Conservation (phyloP, 2,888 invertebrate genomes). For the Anaspis maculata region DNA sequence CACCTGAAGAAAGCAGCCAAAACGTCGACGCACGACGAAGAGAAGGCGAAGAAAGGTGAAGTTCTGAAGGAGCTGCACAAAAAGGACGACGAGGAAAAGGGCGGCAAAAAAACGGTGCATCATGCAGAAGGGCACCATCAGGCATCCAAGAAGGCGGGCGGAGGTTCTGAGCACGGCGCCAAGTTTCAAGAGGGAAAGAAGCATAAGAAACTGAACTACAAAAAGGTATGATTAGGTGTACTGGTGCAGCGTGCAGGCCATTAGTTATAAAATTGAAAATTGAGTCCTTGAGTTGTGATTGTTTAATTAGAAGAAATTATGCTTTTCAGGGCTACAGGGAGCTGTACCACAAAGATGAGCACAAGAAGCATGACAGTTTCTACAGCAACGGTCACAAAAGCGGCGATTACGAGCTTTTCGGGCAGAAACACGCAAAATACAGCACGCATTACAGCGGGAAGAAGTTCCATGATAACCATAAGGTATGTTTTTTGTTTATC, state of each 20-base stretch:
- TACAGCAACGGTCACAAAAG: slow-evolving; percentile 40
- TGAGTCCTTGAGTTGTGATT: too few species aligned
- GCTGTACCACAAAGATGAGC: slow-evolving; percentile 42
- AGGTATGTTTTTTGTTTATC: too few species aligned
- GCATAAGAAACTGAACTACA: slow-evolving; percentile 23
- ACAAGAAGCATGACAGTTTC: slow-evolving; percentile 41
- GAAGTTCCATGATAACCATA: slow-evolving; percentile 20
- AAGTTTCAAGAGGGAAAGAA: slow-evolving; percentile 29
- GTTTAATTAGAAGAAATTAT: background rate
- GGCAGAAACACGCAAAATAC: slow-evolving; percentile 34
- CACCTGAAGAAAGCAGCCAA: slow-evolving; percentile 24
- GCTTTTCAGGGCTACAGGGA: slow-evolving; percentile 39
- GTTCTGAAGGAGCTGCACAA: slow-evolving; percentile 27
- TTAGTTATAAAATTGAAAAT: slow-evolving; percentile 3
- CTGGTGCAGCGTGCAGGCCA: too few species aligned
- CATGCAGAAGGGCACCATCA: slow-evolving; percentile 28
- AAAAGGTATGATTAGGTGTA: slow-evolving; percentile 29
- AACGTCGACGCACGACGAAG: slow-evolving; percentile 30
- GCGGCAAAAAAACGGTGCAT: slow-evolving; percentile 33
- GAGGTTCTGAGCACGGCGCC: slow-evolving; percentile 30
- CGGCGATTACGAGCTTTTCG: slow-evolving; percentile 37
- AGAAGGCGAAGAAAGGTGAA: slow-evolving; percentile 31
- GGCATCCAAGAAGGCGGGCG: slow-evolving; percentile 25
- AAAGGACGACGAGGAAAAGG: slow-evolving; percentile 29
- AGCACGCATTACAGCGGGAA: slow-evolving; percentile 18